Conservation (phyloP, 1,140 invertebrate genomes). For the Elymnias hypermnestra region DNA sequence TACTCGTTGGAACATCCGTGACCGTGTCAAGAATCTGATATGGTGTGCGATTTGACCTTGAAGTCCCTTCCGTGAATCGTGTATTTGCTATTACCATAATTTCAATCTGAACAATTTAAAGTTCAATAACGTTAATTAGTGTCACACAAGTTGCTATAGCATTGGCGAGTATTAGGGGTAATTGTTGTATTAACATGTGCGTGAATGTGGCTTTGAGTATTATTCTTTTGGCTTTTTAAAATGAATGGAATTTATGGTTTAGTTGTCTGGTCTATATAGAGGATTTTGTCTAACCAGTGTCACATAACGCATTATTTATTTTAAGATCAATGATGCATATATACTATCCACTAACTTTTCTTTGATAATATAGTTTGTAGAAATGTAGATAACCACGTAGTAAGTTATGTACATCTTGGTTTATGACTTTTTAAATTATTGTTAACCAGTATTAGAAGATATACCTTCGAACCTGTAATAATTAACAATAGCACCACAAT, state of each 20-base stretch:
- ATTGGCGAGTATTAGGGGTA: conserved; percentile 17
- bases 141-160: conserved; percentile 10
- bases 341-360: conserved; percentile 29
- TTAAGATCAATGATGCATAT: conserved; percentile 20
- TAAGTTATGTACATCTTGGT: conserved; percentile 35
- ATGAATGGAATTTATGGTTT: conserved; percentile 13
- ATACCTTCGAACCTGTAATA: conserved; percentile 13
- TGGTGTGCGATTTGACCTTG: conserved; percentile 24
- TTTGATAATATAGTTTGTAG: conserved; percentile 60
- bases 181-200: conserved; percentile 26
- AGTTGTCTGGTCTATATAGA: conserved; percentile 16
- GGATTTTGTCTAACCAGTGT: conserved; percentile 30
- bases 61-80: conserved; percentile 33
- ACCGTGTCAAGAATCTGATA: conserved; percentile 30
- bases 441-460: conserved; percentile 14
- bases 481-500: conserved; percentile 17
- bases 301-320: conserved; percentile 56
- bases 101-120: conserved; percentile 8
- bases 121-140: conserved; percentile 9
- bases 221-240: conserved; percentile 15
- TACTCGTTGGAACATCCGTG: conserved; percentile 86
- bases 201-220: conserved; percentile 37
- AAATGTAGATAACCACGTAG: conserved; percentile 71
- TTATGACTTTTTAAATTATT: conserved; percentile 21
- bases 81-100: conserved; percentile 4